Evolutionary conservation across 2,888 invertebrate genomes (phyloP).

Genomic region (Tetheella fluctuosa): DNA sequence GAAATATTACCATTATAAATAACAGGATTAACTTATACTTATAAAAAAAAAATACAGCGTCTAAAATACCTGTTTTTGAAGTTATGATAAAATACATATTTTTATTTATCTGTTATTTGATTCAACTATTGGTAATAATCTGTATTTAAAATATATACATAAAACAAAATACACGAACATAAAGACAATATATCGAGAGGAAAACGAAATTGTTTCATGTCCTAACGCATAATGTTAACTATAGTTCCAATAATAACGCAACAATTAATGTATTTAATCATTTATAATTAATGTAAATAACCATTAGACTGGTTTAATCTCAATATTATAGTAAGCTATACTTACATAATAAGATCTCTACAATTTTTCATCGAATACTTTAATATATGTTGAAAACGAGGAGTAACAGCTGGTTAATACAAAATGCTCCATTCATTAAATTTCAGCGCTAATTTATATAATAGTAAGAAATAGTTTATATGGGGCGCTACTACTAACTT

Average conservation of each 20-base stretch:
- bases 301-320: conserved; percentile 38
- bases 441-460: not conserved
- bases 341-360: not conserved
- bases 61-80: too few relatives aligned
- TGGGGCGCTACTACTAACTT: too few relatives aligned
- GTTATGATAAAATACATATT: not conserved
- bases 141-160: not conserved
- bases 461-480: too few relatives aligned
- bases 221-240: conserved; percentile 48
- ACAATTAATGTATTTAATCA: conserved; percentile 50
- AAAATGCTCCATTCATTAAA: not conserved
- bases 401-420: too few relatives aligned
- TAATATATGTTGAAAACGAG: not conserved
- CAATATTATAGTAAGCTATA: conserved; percentile 18
- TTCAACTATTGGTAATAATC: not conserved
- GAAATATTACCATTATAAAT: not conserved
- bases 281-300: conserved; percentile 47
- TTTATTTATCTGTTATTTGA: not conserved
- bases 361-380: not conserved
- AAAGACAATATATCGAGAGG: conserved; percentile 53
- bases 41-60: not conserved
- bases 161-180: conserved; percentile 26
- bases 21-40: not conserved
- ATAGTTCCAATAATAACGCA: conserved; percentile 53
- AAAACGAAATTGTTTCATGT: conserved; percentile 44